These are phyloP conservation scores for Cephalotes varians DNA, from an alignment of 2,888 invertebrate species.

Conservation along the genomic window DNA sequence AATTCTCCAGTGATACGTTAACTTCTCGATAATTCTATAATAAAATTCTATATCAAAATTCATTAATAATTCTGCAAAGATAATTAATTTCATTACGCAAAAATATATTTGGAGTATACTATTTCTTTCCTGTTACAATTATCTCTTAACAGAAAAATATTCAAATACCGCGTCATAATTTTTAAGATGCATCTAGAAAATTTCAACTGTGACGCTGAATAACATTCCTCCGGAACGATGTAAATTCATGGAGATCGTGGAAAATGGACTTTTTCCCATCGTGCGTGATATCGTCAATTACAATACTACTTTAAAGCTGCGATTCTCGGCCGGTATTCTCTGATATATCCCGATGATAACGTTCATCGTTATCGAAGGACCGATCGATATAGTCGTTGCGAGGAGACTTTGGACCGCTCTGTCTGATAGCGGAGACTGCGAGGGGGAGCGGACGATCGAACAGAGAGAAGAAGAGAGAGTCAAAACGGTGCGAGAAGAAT, in stretches of 20 bases:
- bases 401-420: slow-evolving; percentile 46
- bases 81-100: neutral
- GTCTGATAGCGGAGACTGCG: slow-evolving; percentile 5
- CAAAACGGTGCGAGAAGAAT: slow-evolving; percentile 58
- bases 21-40: neutral
- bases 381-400: slow-evolving; percentile 61
- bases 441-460: neutral
- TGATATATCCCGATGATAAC: slow-evolving; percentile 61
- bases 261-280: slow-evolving; percentile 17
- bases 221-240: neutral
- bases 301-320: slow-evolving; percentile 59
- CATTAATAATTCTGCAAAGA: neutral
- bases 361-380: slow-evolving; percentile 68
- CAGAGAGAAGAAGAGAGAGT: neutral
- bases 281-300: slow-evolving; percentile 59
- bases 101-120: neutral
- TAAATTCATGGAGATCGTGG: slow-evolving; percentile 8
- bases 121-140: neutral
- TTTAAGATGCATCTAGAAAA: neutral
- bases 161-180: neutral
- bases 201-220: neutral
- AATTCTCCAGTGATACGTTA: neutral
- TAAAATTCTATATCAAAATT: neutral
- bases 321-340: slow-evolving; percentile 39
- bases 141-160: neutral